phyloP scores from a whole-genome alignment of 2,797 vertebrate genomes.

The Sphenodon punctatus region DNA sequence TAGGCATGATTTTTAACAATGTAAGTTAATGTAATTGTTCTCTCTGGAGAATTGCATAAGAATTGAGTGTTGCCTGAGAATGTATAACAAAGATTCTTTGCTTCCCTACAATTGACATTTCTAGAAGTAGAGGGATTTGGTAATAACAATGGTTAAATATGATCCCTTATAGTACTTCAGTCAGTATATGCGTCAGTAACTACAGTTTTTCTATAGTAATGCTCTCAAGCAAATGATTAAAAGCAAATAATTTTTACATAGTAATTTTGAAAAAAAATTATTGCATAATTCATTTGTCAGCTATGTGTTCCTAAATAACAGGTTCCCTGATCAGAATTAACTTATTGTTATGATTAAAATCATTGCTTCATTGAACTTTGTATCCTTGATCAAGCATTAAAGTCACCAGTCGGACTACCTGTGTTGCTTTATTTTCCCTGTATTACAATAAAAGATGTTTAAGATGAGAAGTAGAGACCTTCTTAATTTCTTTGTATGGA shows the following conservation, averaged over 20 bases:
- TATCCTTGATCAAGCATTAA: neutral
- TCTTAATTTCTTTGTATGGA: neutral
- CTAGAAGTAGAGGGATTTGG: constrained; percentile 35
- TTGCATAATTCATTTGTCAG: neutral
- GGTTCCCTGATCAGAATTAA: neutral
- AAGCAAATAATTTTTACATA: neutral
- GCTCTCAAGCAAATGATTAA: neutral
- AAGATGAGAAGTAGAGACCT: fast-evolving
- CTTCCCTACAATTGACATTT: constrained; percentile 39
- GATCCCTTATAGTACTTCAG: constrained; percentile 2
- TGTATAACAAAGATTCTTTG: constrained; percentile 26
- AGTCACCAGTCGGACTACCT: too few species aligned
- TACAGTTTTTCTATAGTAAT: neutral
- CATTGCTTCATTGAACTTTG: neutral
- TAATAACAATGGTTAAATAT: constrained; percentile 41
- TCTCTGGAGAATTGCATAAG: constrained; percentile 41
- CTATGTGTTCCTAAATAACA: neutral
- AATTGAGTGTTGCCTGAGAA: constrained; percentile 56
- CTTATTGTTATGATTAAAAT: neutral
- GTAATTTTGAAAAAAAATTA: neutral
- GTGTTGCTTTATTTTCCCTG: fast-evolving
- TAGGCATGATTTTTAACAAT: too few species aligned
- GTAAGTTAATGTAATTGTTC: constrained; percentile 48
- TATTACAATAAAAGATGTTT: fast-evolving
- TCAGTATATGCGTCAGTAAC: neutral